Conservation (phyloP, 2,113 vertebrate genomes). For the Etia nguti region DNA sequence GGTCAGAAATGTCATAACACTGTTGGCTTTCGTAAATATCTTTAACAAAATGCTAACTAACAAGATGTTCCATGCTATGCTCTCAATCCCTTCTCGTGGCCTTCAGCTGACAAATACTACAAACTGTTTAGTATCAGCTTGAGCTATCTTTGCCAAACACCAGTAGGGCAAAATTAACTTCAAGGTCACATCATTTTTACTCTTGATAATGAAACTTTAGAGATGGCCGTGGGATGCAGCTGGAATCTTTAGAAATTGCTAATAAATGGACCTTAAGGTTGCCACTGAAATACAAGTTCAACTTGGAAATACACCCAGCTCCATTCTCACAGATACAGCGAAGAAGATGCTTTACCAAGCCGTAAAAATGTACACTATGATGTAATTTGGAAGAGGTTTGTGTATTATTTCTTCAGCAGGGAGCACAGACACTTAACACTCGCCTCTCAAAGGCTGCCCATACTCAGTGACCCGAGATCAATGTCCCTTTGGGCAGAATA, state of each 20-base stretch:
- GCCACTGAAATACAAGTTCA: background rate
- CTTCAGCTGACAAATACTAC: background rate
- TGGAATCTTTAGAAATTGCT: background rate
- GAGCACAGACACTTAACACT: background rate
- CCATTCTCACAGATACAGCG: background rate
- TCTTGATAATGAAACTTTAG: background rate
- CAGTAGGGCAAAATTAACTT: background rate
- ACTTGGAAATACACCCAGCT: background rate
- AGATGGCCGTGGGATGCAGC: background rate
- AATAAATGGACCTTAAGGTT: background rate
- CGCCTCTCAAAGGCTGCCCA: background rate
- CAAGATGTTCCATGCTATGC: background rate
- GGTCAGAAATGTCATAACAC: background rate
- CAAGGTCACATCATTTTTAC: background rate
- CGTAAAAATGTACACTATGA: background rate
- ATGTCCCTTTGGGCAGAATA: background rate
- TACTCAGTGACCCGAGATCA: constrained; percentile 20
- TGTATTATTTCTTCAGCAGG: background rate
- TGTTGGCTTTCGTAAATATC: background rate
- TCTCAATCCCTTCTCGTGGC: background rate
- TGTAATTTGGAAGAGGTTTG: background rate
- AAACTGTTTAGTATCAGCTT: background rate
- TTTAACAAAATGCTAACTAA: background rate
- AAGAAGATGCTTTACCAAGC: background rate
- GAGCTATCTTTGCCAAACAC: background rate